Percentiles rank a stretch among this genome's conserved stretches.
These are phyloP conservation scores for Dolichotis patagonum DNA, from an alignment of 2,113 vertebrate genomes.

Conservation along the genomic window DNA sequence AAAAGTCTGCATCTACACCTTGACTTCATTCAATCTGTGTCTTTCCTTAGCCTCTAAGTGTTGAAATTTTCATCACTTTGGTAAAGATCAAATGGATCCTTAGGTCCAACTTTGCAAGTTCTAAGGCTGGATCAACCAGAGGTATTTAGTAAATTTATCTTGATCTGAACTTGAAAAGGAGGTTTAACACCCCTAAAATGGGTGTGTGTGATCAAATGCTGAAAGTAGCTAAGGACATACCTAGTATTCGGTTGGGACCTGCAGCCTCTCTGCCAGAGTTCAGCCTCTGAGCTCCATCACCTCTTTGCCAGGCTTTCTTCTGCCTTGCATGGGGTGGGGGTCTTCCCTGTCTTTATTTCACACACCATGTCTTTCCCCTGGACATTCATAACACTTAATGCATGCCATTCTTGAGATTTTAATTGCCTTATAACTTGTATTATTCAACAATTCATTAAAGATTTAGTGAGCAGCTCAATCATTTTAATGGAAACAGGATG, in stretches of 20 bases:
- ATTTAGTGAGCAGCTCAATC: conserved; percentile 60
- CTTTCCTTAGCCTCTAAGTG: neutral
- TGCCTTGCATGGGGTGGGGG: neutral
- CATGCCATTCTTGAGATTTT: conserved; percentile 50
- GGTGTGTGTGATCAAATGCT: neutral
- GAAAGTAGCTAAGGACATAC: neutral
- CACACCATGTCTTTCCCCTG: neutral
- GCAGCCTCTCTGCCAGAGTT: neutral
- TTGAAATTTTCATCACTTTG: neutral
- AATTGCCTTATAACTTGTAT: conserved; percentile 60
- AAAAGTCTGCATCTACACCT: neutral
- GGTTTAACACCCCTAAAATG: neutral
- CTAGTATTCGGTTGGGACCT: accelerated
- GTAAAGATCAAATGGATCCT: conserved; percentile 27
- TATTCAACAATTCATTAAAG: conserved; percentile 74
- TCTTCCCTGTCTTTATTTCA: neutral
- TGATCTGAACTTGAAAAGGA: neutral
- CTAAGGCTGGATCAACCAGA: neutral
- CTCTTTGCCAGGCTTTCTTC: neutral
- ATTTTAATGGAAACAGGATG: conserved; percentile 60
- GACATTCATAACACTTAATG: conserved; percentile 6
- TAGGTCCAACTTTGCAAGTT: neutral
- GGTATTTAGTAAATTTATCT: neutral
- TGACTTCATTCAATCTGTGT: neutral
- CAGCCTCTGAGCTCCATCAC: neutral